phyloP scores from a whole-genome alignment of 2,888 invertebrate species.

The Papilio gigon region DNA sequence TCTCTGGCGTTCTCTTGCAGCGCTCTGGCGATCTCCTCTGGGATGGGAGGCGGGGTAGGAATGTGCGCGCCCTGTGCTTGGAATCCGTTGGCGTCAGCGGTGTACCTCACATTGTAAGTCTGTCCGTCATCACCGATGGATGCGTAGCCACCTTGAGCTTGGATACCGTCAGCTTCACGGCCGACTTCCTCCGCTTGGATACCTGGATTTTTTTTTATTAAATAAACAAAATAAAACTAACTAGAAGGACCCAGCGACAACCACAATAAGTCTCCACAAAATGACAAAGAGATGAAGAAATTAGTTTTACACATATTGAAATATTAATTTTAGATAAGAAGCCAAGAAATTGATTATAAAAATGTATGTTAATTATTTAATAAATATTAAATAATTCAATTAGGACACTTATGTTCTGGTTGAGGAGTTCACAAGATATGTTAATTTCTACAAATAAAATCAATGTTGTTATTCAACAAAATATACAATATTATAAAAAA shows the following conservation, averaged over 20 bases:
- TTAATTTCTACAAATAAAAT: neutral
- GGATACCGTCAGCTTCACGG: slow-evolving; percentile 71
- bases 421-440: no score
- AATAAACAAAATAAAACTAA: neutral
- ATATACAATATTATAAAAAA: neutral
- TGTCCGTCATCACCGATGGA: slow-evolving; percentile 84
- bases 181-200: slow-evolving; percentile 73
- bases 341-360: no score
- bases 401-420: no score
- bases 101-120: slow-evolving; percentile 77
- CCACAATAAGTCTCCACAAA: no score
- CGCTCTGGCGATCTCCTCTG: slow-evolving; percentile 80
- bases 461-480: neutral
- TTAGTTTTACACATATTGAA: neutral
- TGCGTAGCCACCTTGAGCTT: slow-evolving; percentile 81
- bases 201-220: slow-evolving; percentile 52
- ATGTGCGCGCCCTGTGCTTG: slow-evolving; percentile 81
- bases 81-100: slow-evolving; percentile 76
- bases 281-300: neutral
- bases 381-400: no score
- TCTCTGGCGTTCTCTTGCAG: slow-evolving; percentile 78
- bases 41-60: slow-evolving; percentile 83
- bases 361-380: no score
- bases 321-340: no score
- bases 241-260: no score